Evolutionary conservation across 2,888 invertebrate species (phyloP), one percentile per base, ranked within the genome.

Genomic region (Morinoia aosen): DNA sequence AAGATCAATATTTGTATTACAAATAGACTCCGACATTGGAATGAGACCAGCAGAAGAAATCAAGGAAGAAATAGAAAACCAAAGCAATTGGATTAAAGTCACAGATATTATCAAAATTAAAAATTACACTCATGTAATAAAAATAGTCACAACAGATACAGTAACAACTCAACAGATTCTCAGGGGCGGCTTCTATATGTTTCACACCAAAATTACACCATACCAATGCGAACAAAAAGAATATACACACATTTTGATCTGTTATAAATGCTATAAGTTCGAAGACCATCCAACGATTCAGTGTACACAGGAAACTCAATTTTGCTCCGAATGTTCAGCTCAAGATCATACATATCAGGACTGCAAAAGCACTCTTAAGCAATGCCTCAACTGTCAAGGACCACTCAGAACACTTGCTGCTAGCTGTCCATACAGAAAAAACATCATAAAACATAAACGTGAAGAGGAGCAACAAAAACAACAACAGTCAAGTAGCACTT

Each of bases 41-140:
- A 93, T 16, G 25, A 7, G 58, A 58, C 11, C 57, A 8, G n/a
- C 25, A 58, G 12, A 19, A 8, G 58, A 57, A 4, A 93, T 57
- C 19, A 58, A 39, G 33, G 58, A 57, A 8, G 58, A 93, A 57
- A 58, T 93, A 5, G 7, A 11, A 11, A 58, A 12, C 56, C 93
- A 57, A 57, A n/a, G 57, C 10, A 25, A 25, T n/a, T n/a, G n/a
- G n/a, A n/a, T n/a, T n/a, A n/a, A n/a, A n/a, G n/a, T n/a, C n/a
- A n/a, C n/a, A n/a, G 58, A n/a, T 33, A 58, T 58, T 19, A 25
- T n/a, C 57, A 57, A 93, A 57, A 57, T 57, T 14, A 57, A 57
- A 57, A 25, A 93, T n/a, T 93, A 93, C 93, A 57, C 93, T 48
- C 58, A 93, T 48, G n/a, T 93, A 8, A 11, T 57, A 58, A 93